These are phyloP conservation scores for Cottoperca gobio DNA, from an alignment of 2,797 vertebrate genomes.

Conservation along the genomic window DNA sequence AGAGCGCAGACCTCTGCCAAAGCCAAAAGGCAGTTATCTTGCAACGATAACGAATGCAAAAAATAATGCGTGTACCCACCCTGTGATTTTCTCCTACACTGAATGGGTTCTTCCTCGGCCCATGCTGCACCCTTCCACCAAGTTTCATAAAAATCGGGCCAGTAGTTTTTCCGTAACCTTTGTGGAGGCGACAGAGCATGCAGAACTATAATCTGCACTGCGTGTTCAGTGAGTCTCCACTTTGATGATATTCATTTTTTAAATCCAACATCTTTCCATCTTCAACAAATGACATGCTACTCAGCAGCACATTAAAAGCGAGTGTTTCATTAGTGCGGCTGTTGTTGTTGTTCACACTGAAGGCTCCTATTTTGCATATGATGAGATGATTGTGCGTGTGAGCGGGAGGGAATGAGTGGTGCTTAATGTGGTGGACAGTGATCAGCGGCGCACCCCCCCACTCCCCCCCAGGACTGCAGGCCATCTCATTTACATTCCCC, in stretches of 20 bases:
- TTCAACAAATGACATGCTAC: constrained; percentile 47
- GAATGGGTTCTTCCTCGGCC: no score
- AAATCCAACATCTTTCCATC: constrained; percentile 45
- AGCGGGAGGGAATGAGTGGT: constrained; percentile 60
- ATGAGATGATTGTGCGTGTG: constrained; percentile 72
- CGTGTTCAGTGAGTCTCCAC: neutral
- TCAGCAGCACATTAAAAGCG: constrained; percentile 67
- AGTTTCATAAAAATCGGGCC: no score
- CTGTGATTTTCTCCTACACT: no score
- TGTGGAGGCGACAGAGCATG: neutral
- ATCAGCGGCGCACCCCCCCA: constrained; percentile 41
- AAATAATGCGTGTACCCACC: no score
- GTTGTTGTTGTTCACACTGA: constrained; percentile 73
- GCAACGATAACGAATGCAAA: no score
- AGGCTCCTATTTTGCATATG: constrained; percentile 72
- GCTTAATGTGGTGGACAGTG: constrained; percentile 78
- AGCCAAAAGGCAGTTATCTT: no score
- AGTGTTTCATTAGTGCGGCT: constrained; percentile 66
- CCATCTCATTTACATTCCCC: constrained; percentile 73
- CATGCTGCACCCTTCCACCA: no score
- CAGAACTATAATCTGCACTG: neutral
- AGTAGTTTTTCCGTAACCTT: no score
- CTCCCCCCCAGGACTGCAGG: constrained; percentile 51
- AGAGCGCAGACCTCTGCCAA: no score
- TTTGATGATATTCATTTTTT: constrained; percentile 25